Conservation (phyloP, 1,140 invertebrate species). For the Bombus waltoni region DNA sequence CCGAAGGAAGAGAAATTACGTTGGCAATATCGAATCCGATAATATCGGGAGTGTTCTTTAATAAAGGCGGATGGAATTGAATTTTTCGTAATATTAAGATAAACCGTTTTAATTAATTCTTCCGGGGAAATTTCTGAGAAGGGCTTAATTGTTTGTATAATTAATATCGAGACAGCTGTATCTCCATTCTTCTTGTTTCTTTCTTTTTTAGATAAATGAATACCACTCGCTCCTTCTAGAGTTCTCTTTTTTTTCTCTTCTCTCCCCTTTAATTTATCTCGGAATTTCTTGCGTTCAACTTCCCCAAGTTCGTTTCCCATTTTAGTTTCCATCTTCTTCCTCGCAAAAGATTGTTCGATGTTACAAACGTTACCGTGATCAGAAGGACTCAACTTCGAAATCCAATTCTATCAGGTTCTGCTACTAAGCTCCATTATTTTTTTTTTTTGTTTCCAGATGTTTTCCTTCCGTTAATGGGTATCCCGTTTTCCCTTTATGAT, state of each 20-base stretch:
- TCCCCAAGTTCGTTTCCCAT: not conserved
- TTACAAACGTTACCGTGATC: not conserved
- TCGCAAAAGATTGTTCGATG: not conserved
- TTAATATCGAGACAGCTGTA: not conserved
- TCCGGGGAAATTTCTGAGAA: not conserved
- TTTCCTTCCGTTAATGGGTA: not conserved
- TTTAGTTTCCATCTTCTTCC: not conserved
- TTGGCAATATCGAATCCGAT: slow-evolving; percentile 13
- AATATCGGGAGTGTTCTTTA: not conserved
- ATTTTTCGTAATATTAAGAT: slow-evolving; percentile 10
- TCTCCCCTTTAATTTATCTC: not conserved
- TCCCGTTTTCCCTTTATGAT: not conserved
- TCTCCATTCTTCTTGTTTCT: not conserved
- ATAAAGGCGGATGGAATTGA: not conserved
- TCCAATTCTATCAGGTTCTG: slow-evolving; percentile 3
- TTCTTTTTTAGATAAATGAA: not conserved
- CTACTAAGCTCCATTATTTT: not conserved
- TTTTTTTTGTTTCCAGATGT: not conserved
- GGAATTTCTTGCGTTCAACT: not conserved
- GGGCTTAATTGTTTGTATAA: slow-evolving; percentile 4
- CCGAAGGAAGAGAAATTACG: not conserved
- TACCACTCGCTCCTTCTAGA: not conserved
- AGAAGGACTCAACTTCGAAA: not conserved
- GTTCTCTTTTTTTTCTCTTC: not conserved
- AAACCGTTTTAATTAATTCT: slow-evolving; percentile 16